Evolutionary conservation across 2,113 vertebrate genomes (phyloP), one percentile per base, ranked within the genome.

Genomic region (Cranoglanis bouderius): DNA sequence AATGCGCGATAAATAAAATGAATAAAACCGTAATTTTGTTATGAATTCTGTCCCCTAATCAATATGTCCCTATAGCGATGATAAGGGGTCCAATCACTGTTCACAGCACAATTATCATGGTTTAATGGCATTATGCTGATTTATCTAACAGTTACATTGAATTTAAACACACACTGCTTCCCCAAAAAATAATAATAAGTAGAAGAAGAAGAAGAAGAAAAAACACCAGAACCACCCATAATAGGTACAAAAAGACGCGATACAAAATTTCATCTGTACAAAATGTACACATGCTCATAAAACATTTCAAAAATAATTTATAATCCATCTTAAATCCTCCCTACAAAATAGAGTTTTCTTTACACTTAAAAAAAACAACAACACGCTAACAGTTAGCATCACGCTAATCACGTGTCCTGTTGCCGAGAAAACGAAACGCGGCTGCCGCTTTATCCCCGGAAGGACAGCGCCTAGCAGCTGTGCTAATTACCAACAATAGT

Each of bases 281-380:
- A 94, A 95, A 95, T 96, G 94, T 96, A 96, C 95, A 96, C 92
- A 95, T 94, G 94, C 94, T 94, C 90, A 94, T 94, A 94, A 95
- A 94, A 95, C 93, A 93, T 95, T 94, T 93, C 88, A 95, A 95
- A 94, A 96, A 96, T 96, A 96, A 96, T 95, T 96, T 96, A 96
- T 84, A 84, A 67, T 87, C 74, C 10, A 12, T 94, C 89, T 92
- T 87, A 87, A 84, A 84, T 94, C 92, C 92, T 92, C 92, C 93
- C 94, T 93, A 95, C 92, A 95, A 95, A 94, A 96, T 92, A 95
- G 88, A 94, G 89, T 92, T 89, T 89, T 94, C 94, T 94, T 92
- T 94, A 95, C 93, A 96, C 89, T 91, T 92, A 90, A 92, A 91
- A 46, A 46, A 49, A 43, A 43, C 9, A 88, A 93, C 88, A 88